Base-by-base conservation (phyloP, 2,888 invertebrate genomes). In the Phengaris arion region DNA sequence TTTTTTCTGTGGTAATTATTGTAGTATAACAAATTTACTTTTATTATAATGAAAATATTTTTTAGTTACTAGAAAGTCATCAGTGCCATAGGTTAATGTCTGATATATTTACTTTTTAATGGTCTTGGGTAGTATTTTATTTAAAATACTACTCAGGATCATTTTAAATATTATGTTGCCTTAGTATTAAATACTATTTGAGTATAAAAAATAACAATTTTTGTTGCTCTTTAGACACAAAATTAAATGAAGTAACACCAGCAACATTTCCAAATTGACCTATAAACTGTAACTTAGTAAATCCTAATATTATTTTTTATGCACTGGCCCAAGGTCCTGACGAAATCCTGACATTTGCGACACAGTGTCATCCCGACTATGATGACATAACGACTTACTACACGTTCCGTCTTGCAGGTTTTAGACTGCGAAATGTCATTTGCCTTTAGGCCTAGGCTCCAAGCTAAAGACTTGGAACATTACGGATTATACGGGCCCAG, bases 291-390 rank as follows among this genome's bases (percentile, higher is more conserved):
- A 5, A 69, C 72, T 72, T 54, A 35, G 72, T 52, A 72, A 51
- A 72, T 54, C 72, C 72, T 72, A 15, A 72, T 52, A 72, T 72
- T 70, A 72, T 35, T 72, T 72, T 72, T 22, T 54, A 64, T 64
- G 35, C 35, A 72, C 8, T 15, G 69, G 4, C 72, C 72, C 52
- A 72, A 72, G 72, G 52, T 72, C 72, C 72, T 52, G 52, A 52
- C 52, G 72, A 52, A 72, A 72, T 72, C 72, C 72, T 72, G 72
- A 54, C 72, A 72, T 72, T 72, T 72, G 54, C 72, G 51, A 72
- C 72, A 72, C 54, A 35, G 64, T 64, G 64, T 64, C 64, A 64
- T 64, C 64, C 45, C 10, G 22, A 22, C 64, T 64, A 64, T 64
- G 64, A 64, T 64, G 64, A 64, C 64, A 64, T 13, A 64, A 45